Base-by-base conservation (phyloP, 2,113 vertebrate genomes). In the Nibea coibor region DNA sequence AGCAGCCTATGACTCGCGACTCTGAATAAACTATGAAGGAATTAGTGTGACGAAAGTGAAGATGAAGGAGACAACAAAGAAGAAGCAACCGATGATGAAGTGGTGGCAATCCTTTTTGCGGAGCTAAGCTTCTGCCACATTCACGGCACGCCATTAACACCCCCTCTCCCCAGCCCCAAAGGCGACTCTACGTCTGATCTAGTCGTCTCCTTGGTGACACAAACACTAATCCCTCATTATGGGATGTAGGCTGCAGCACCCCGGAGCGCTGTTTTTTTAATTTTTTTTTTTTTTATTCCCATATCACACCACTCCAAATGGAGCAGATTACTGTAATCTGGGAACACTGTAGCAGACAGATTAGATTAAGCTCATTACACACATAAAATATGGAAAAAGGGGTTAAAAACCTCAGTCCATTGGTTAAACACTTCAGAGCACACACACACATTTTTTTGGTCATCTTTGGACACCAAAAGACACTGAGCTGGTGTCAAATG, bases 301-400 rank as follows among this genome's bases (percentile, higher is more conserved):
- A 63, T 93, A 93, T 94, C 91, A 90, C 87, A 81, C 82, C 75
- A 84, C 77, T 87, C 84, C 89, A 92, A 92, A 92, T 16, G 77
- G 75, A 82, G 87, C 80, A 93, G 90, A 93, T 93, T 93, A 93
- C 87, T 83, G 84, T 94, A 93, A 94, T 94, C 93, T 92, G 87
- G 65, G 85, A 92, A 93, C 89, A 93, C 87, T 90, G 91, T 78
- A 89, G 90, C 87, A 91, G 85, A 92, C 88, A 93, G 92, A 93
- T 94, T 93, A 93, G 87, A 92, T 91, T 91, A 93, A 91, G 76
- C 71, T 92, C 87, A 89, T 91, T 89, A 91, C 77, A 78, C 80
- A 89, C 83, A 81, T 68, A 82, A 84, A 92, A 91, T 75, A 83
- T 84, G 63, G 73, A 62, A 72, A 67, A 85, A 89, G 72, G 64